Evolutionary conservation across 1,140 invertebrate genomes (phyloP).

Genomic region (Apocrypta bakeri): DNA sequence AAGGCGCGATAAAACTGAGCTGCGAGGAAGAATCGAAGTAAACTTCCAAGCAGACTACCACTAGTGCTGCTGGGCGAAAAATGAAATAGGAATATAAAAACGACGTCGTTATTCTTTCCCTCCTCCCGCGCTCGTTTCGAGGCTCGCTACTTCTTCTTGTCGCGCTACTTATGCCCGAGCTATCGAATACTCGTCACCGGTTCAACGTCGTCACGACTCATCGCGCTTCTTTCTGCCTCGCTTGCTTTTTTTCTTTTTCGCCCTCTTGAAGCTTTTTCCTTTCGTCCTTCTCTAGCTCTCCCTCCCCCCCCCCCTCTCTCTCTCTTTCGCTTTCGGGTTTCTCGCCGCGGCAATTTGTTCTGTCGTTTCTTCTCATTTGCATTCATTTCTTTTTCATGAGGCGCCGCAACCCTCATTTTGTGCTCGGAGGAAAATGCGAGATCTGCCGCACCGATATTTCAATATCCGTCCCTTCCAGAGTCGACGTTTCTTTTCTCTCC

Average conservation of each 20-base stretch:
- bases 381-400: conserved; percentile 37
- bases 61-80: conserved; percentile 55
- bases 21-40: conserved; percentile 56
- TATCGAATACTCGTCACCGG: conserved; percentile 39
- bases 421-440: conserved; percentile 8
- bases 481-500: background rate
- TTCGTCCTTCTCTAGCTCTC: background rate
- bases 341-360: conserved; percentile 29
- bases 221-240: background rate
- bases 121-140: background rate
- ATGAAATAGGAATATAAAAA: conserved; percentile 59
- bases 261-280: background rate
- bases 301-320: background rate
- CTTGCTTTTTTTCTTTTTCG: background rate
- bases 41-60: conserved; percentile 48
- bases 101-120: conserved; percentile 56
- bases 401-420: conserved; percentile 29
- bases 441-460: conserved; percentile 37
- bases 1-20: conserved; percentile 32
- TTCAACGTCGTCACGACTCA: conserved; percentile 9
- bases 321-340: background rate
- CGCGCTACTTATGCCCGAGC: conserved; percentile 22
- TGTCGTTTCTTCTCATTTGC: conserved; percentile 34
- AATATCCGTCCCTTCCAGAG: conserved; percentile 15
- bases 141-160: background rate